A percentile compares a stretch with the other conserved stretches of the same genome.
phyloP scores from a whole-genome alignment of 2,888 invertebrate genomes.

The Drosophila fulvimacula region DNA sequence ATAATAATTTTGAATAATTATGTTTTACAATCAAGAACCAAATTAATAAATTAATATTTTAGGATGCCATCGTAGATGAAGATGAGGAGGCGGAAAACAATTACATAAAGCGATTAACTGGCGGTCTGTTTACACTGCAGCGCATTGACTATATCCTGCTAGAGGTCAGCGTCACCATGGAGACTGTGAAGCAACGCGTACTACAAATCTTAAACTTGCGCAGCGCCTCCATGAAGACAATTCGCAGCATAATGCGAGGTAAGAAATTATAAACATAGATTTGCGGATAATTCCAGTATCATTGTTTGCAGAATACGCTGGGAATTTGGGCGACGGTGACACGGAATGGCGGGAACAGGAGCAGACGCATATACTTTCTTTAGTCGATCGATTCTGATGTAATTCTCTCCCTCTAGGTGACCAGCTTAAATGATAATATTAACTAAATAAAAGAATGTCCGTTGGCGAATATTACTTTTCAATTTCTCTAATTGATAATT shows the following conservation, averaged over 20 bases:
- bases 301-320: slow-evolving; percentile 92
- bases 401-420: slow-evolving; percentile 17
- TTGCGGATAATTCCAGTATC: background rate
- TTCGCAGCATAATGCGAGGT: slow-evolving; percentile 97
- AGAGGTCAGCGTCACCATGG: slow-evolving; percentile 90
- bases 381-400: slow-evolving; percentile 95
- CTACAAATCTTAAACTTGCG: slow-evolving; percentile 94
- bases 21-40: background rate
- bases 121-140: slow-evolving; percentile 98
- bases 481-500: slow-evolving; percentile 21
- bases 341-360: slow-evolving; percentile 92
- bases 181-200: slow-evolving; percentile 92
- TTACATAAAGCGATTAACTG: slow-evolving; percentile 95
- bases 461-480: slow-evolving; percentile 13
- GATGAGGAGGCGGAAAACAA: slow-evolving; percentile 93
- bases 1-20: background rate
- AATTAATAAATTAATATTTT: background rate
- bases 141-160: slow-evolving; percentile 95
- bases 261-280: slow-evolving; percentile 33
- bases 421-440: slow-evolving; percentile 31
- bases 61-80: slow-evolving; percentile 86
- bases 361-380: slow-evolving; percentile 95
- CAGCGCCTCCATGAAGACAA: slow-evolving; percentile 95
- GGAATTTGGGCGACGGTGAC: slow-evolving; percentile 96
- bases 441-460: slow-evolving; percentile 40